Evolutionary conservation across 2,797 vertebrate species (phyloP), one percentile per base, ranked within the genome.

Genomic region (Lepus townsendii): DNA sequence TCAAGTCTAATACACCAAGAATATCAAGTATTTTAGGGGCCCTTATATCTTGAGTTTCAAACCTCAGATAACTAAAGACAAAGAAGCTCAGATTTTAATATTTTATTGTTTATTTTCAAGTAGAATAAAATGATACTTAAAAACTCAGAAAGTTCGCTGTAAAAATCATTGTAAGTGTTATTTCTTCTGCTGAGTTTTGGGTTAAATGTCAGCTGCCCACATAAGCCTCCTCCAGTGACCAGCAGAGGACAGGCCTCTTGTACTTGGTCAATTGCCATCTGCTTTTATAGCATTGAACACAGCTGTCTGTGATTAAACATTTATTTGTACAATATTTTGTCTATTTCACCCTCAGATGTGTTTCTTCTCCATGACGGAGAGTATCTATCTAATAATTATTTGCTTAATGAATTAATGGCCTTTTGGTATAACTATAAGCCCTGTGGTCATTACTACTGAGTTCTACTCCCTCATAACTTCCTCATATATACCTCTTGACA

Each of bases 311-410:
- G 52, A 69, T 84, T 89, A 88, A 90, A 79, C 63, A 87, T 71
- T 92, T 73, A 42, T 52, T 72, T 90, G 47, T 68, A 0, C 22
- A 84, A 54, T 66, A 75, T 83, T 96, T 91, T 80, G 52, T 87
- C 20, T 57, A 4, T 42, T 32, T 17, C 22, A 20, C 11, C n/a
- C 57, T 73, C 32, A 66, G 54, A 13, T 52, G 60, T 91, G 35
- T 84, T 84, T 85, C 26, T 82, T 84, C 6, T 72, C 11, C 16
- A 35, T 65, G 65, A 35, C 22, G 76, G 32, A 82, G 12, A 78
- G n/a, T 38, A 83, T 7, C 50, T 91, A 95, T 42, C 85, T 17
- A n/a, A 88, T 76, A 92, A 78, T 83, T 66, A 57, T 47, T 77
- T 83, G 76, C 68, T 82, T 6, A 87, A 91, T 80, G 78, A 93